Conservation (phyloP, 2,888 invertebrate species). For the Noctuana brunneofusca region DNA sequence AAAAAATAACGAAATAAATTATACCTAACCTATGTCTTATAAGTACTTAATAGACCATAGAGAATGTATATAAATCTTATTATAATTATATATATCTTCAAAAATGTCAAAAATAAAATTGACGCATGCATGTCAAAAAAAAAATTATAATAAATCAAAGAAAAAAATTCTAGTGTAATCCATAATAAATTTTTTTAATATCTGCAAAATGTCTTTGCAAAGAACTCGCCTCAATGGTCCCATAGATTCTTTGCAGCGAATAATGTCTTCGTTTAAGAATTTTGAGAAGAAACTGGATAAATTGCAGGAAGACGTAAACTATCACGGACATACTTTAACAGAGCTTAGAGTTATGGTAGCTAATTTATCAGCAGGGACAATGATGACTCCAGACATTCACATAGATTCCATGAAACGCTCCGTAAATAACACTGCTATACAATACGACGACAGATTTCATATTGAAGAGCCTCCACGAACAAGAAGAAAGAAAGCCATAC, state of each 20-base stretch:
- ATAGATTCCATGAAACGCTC: constrained; percentile 41
- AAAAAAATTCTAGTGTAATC: constrained; percentile 10
- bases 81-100: not conserved
- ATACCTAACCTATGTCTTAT: too few relatives aligned
- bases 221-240: constrained; percentile 49
- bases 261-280: constrained; percentile 56
- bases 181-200: constrained; percentile 7
- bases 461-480: constrained; percentile 39
- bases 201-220: constrained; percentile 45
- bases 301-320: constrained; percentile 60
- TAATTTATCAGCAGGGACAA: constrained; percentile 50
- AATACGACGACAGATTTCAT: constrained; percentile 44
- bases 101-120: too few relatives aligned
- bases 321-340: constrained; percentile 58
- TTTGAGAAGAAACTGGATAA: constrained; percentile 67
- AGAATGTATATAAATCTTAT: too few relatives aligned
- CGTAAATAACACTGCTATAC: constrained; percentile 47
- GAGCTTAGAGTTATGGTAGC: constrained; percentile 59
- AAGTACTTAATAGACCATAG: too few relatives aligned
- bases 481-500: constrained; percentile 45
- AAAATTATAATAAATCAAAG: not conserved
- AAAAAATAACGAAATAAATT: too few relatives aligned
- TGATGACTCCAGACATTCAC: constrained; percentile 42
- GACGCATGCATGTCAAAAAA: not conserved
- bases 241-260: constrained; percentile 52